phyloP scores from a whole-genome alignment of 1,140 invertebrate genomes.

The Diachasmimorpha longicaudata region DNA sequence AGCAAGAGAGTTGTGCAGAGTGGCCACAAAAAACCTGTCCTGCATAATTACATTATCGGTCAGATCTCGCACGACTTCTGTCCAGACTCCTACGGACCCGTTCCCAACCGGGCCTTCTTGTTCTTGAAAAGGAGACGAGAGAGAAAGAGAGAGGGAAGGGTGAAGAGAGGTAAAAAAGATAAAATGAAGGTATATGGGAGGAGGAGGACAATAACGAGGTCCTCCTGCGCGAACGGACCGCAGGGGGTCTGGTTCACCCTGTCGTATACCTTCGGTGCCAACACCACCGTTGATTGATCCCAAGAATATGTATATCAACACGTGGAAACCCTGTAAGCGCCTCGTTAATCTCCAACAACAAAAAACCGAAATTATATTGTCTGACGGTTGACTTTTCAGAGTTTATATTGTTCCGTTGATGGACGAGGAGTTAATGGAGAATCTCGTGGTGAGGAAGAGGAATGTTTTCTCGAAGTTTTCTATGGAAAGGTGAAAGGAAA shows the following conservation, averaged over 20 bases:
- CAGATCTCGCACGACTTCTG: constrained; percentile 50
- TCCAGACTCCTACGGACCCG: constrained; percentile 29
- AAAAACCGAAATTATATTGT: neutral
- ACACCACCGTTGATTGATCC: constrained; percentile 30
- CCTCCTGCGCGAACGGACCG: neutral
- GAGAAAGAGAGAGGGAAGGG: constrained; percentile 11
- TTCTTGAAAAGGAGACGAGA: too few species aligned
- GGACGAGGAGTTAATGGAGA: too few species aligned
- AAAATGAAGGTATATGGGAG: neutral
- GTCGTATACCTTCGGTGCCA: constrained; percentile 12
- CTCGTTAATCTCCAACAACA: neutral
- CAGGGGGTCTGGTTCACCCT: constrained; percentile 22
- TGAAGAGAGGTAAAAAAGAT: constrained; percentile 8
- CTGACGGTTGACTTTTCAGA: too few species aligned
- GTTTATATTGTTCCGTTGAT: too few species aligned
- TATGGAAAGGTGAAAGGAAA: too few species aligned
- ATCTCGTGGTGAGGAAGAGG: too few species aligned
- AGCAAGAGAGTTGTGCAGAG: constrained; percentile 24
- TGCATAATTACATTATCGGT: constrained; percentile 55
- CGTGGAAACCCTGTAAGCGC: neutral
- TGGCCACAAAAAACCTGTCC: constrained; percentile 49
- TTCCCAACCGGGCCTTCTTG: constrained; percentile 22
- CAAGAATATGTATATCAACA: constrained; percentile 20
- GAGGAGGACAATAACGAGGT: constrained; percentile 2
- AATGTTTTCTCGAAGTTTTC: too few species aligned